These are phyloP conservation scores for Drosophila pandora DNA, from an alignment of 1,140 invertebrate genomes.

Conservation along the genomic window DNA sequence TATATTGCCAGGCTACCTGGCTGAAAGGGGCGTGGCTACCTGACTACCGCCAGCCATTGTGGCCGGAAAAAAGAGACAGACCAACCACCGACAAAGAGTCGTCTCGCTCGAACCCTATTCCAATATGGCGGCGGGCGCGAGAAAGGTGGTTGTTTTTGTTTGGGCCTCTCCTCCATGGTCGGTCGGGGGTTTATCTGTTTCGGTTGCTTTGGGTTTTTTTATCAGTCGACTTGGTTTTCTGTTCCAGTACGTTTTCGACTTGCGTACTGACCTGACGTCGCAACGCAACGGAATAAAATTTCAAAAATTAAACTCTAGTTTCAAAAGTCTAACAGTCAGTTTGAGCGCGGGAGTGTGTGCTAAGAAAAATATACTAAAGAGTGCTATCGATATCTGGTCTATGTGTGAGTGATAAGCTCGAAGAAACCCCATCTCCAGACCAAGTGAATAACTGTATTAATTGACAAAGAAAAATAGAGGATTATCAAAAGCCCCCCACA, in stretches of 20 bases:
- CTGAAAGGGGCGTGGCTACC: conserved; percentile 53
- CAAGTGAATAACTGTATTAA: conserved; percentile 32
- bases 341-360: conserved; percentile 31
- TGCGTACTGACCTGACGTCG: conserved; percentile 61
- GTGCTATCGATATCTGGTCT: conserved; percentile 22
- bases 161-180: conserved; percentile 9
- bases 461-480: conserved; percentile 26
- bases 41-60: conserved; percentile 46
- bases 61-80: conserved; percentile 10
- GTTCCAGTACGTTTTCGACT: conserved; percentile 71
- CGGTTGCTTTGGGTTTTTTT: conserved; percentile 59
- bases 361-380: not conserved
- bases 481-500: not conserved
- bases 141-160: conserved; percentile 30
- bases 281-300: conserved; percentile 55
- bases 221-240: conserved; percentile 49
- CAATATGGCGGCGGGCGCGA: not conserved
- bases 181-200: conserved; percentile 39
- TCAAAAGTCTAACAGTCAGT: not conserved
- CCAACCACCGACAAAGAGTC: conserved; percentile 4
- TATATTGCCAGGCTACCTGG: conserved; percentile 42
- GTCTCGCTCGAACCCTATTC: conserved; percentile 3
- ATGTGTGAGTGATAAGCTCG: conserved; percentile 10
- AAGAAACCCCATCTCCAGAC: conserved; percentile 15
- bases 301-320: conserved; percentile 1